Evolutionary conservation across 2,888 invertebrate species (phyloP), one percentile per base, ranked within the genome.

Genomic region (Chrysolina haemoptera): DNA sequence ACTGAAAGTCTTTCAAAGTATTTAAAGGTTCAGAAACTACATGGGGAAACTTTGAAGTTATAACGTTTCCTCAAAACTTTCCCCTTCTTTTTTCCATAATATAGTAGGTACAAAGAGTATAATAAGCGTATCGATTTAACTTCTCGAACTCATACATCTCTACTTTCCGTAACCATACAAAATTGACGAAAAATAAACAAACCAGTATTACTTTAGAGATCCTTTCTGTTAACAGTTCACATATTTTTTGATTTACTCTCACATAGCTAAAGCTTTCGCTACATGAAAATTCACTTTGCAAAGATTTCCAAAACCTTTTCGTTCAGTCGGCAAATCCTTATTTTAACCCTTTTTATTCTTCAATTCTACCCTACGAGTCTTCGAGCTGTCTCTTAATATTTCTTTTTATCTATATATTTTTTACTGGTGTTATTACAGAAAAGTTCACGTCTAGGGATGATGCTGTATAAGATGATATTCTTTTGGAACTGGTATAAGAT

Each of bases 251-350:
- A 77, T 78, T 77, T 73, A 73, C 76, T 77, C 74, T 74, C 71
- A 75, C 70, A 22, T 9, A 27, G n/a, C 27, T 22, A 76, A 76
- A 74, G 76, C 78, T 76, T 74, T 71, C 67, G 65, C 76, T 78
- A 81, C 81, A 80, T 78, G 81, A 75, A 80, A 80, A 81, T 69
- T 79, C 81, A 81, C 81, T 81, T 80, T 78, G 78, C 75, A 75
- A 66, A 77, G 78, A 80, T 78, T 79, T 75, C 70, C 76, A 73
- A 80, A 81, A 80, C 81, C 81, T 81, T 78, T 75, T 69, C 75
- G 68, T 65, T 75, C 72, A 73, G 76, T 71, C 76, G 71, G 71
- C 73, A 79, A 79, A 79, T 76, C 76, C 73, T 63, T 65, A 68
- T 71, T 79, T 80, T 78, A 76, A 70, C 79, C 77, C 71, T 76